These are phyloP conservation scores for Aphelocoma coerulescens DNA, from an alignment of 2,113 vertebrate genomes.

Conservation along the genomic window DNA sequence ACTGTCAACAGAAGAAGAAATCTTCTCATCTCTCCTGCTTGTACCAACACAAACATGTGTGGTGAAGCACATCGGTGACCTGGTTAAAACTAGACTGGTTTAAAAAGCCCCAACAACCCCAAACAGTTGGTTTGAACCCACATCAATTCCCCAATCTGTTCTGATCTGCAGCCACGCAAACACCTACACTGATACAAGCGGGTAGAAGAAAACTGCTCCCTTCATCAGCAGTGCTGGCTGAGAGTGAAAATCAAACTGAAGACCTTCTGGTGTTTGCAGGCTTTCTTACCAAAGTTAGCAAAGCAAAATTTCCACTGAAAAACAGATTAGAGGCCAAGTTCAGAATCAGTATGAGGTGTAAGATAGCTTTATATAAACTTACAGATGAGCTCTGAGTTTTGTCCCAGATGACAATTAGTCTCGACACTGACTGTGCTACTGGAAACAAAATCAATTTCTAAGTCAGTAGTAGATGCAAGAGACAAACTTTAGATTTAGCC, in stretches of 20 bases:
- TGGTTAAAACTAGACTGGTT: neutral
- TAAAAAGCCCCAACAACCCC: neutral
- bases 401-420: neutral
- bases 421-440: neutral
- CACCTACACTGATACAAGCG: neutral
- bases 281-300: slow-evolving; percentile 20
- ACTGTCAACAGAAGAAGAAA: neutral
- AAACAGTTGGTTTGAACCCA: slow-evolving; percentile 35
- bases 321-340: neutral
- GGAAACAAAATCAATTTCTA: neutral
- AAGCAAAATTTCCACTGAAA: slow-evolving; percentile 18
- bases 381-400: neutral
- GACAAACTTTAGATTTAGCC: neutral
- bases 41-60: neutral
- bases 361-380: neutral
- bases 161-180: slow-evolving; percentile 29
- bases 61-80: neutral
- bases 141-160: slow-evolving; percentile 8
- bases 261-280: slow-evolving; percentile 46
- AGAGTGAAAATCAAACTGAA: neutral
- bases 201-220: slow-evolving; percentile 10
- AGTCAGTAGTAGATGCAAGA: neutral
- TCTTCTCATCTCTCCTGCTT: neutral
- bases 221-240: neutral
- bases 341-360: neutral